Percentiles rank a stretch among this genome's conserved stretches.
These are phyloP conservation scores for Podarcis muralis DNA, from an alignment of 2,113 vertebrate genomes.

Conservation along the genomic window DNA sequence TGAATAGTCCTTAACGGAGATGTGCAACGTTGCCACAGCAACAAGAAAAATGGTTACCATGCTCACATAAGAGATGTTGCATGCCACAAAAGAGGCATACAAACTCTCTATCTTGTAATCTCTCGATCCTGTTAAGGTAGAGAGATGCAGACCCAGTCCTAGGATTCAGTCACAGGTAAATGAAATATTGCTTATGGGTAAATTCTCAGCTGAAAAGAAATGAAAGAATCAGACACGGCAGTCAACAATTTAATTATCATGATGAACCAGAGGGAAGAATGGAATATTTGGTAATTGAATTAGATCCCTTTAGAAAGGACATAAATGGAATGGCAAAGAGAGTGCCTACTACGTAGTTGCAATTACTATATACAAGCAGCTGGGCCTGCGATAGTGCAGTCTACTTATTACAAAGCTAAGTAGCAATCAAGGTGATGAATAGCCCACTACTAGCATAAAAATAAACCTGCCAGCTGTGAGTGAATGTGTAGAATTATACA, in stretches of 20 bases:
- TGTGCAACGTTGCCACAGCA: background rate
- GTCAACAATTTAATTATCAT: background rate
- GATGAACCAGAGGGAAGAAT: background rate
- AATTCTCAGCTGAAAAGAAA: background rate
- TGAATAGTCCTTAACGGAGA: background rate
- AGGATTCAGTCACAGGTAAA: background rate
- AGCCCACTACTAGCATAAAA: constrained; percentile 9
- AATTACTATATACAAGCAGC: background rate
- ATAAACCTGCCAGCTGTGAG: background rate
- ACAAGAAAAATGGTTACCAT: background rate
- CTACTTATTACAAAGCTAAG: background rate
- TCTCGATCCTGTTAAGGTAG: background rate
- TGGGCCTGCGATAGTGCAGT: background rate
- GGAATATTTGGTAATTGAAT: background rate
- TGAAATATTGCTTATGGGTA: background rate
- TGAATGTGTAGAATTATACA: background rate
- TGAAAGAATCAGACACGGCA: background rate
- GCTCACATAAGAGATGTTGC: background rate
- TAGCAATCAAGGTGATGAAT: constrained; percentile 2
- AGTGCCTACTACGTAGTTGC: background rate
- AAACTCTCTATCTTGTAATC: background rate
- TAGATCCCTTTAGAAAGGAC: background rate
- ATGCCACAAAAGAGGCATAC: background rate
- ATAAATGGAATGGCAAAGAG: background rate
- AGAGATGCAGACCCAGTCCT: background rate